phyloP scores from a whole-genome alignment of 2,797 vertebrate genomes.

The Takifugu ocellatus region DNA sequence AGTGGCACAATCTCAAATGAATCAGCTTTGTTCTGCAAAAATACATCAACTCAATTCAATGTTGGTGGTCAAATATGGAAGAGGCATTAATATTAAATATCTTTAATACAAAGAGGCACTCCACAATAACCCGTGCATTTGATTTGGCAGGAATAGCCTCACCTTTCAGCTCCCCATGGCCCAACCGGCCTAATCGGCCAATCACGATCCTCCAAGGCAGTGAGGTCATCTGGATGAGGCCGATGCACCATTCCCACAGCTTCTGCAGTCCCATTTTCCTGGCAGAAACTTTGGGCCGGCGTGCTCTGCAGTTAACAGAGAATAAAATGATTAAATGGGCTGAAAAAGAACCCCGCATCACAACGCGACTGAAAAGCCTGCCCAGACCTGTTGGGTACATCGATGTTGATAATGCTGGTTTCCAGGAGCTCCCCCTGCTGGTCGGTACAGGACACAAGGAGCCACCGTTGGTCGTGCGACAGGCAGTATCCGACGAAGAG shows the following conservation, averaged over 20 bases:
- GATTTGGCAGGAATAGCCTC: conserved; percentile 3
- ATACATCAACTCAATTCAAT: neutral
- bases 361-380: neutral
- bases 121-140: neutral
- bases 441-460: conserved; percentile 95
- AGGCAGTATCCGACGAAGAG: conserved; percentile 96
- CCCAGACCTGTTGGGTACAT: conserved; percentile 90
- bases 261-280: conserved; percentile 95
- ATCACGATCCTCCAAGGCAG: conserved; percentile 97
- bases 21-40: neutral
- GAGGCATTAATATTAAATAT: neutral
- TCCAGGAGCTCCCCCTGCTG: conserved; percentile 93
- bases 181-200: conserved; percentile 90
- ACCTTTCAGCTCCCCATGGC: conserved; percentile 97
- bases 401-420: conserved; percentile 93
- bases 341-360: too few relatives aligned
- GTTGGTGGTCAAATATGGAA: neutral
- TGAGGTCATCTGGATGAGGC: conserved; percentile 95
- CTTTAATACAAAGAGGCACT: neutral
- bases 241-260: conserved; percentile 96
- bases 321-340: neutral
- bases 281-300: conserved; percentile 89
- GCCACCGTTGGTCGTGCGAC: conserved; percentile 97
- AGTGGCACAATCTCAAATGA: too few relatives aligned
- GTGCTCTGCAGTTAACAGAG: conserved; percentile 70